Evolutionary conservation across 1,140 invertebrate genomes (phyloP).

Genomic region (Brevipalpus yothersi): DNA sequence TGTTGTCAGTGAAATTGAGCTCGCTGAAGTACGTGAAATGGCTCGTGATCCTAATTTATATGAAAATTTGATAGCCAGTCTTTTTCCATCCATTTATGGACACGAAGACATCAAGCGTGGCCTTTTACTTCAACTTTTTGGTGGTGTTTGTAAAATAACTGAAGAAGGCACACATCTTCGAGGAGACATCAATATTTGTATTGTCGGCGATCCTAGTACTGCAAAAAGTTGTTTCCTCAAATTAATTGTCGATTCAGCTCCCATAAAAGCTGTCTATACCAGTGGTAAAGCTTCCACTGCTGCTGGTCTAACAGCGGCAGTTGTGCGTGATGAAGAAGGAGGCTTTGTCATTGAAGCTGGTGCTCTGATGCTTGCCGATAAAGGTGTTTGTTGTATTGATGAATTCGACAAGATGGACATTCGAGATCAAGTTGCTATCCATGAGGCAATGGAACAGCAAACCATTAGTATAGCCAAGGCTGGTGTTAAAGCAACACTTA

Average conservation of each 20-base stretch:
- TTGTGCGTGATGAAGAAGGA: conserved; percentile 86
- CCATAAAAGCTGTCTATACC: conserved; percentile 74
- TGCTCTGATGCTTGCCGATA: conserved; percentile 89
- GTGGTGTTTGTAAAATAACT: conserved; percentile 88
- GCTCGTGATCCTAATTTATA: conserved; percentile 75
- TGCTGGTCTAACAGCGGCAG: conserved; percentile 90
- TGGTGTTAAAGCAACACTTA: conserved; percentile 81
- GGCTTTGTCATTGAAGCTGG: conserved; percentile 99
- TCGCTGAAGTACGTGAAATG: conserved; percentile 92
- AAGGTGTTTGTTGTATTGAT: conserved; percentile 94
- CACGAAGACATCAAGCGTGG: conserved; percentile 93
- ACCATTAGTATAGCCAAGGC: conserved; percentile 98
- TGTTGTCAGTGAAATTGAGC: conserved; percentile 55
- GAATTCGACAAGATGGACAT: conserved; percentile 99
- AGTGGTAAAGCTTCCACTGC: conserved; percentile 94
- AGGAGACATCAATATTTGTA: conserved; percentile 92
- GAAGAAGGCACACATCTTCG: conserved; percentile 54
- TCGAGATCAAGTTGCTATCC: conserved; percentile 91
- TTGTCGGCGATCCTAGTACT: conserved; percentile 95
- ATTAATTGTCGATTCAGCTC: conserved; percentile 74
- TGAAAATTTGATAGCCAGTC: conserved; percentile 62
- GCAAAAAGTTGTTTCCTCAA: conserved; percentile 94
- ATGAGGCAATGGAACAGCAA: conserved; percentile 99
- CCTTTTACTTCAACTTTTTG: conserved; percentile 85
- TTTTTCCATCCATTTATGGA: conserved; percentile 93